These are phyloP conservation scores for Folsomia candida DNA, from an alignment of 2,888 invertebrate genomes.

Conservation along the genomic window DNA sequence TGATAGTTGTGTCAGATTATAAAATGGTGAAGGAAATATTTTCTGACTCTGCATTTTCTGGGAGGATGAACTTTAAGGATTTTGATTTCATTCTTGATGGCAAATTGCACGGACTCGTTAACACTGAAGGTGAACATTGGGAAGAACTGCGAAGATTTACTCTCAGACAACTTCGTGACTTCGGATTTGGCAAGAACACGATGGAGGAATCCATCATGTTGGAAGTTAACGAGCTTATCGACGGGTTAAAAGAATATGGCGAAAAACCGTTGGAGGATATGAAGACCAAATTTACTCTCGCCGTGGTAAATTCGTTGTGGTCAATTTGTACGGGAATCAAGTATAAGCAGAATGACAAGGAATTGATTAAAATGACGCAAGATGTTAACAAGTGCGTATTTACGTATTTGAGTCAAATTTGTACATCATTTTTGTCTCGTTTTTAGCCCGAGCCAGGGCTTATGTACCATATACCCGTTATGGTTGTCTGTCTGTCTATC, in stretches of 20 bases:
- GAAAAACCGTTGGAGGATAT: constrained; percentile 14
- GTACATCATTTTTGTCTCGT: too few species aligned
- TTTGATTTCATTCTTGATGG: not conserved
- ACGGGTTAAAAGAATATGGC: constrained; percentile 21
- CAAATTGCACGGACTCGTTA: not conserved
- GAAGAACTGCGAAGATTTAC: constrained; percentile 27
- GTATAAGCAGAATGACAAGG: constrained; percentile 30
- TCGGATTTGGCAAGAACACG: constrained; percentile 17
- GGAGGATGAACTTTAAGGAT: not conserved
- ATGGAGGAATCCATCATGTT: constrained; percentile 24
- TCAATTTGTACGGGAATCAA: constrained; percentile 27
- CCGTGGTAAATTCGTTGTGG: constrained; percentile 33
- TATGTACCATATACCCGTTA: too few species aligned
- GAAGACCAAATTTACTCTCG: constrained; percentile 19
- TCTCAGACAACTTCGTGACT: constrained; percentile 18
- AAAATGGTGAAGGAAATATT: not conserved
- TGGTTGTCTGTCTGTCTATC: too few species aligned
- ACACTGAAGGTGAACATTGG: constrained; percentile 27
- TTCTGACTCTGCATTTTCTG: not conserved
- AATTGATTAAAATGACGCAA: constrained; percentile 13
- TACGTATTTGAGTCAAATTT: too few species aligned
- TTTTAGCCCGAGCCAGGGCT: too few species aligned
- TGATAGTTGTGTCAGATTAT: not conserved
- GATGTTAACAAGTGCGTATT: not conserved
- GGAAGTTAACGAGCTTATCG: constrained; percentile 21